Percentiles rank a stretch among this genome's conserved stretches.
These are phyloP conservation scores for Pseudopleuronectes americanus DNA, from an alignment of 2,797 vertebrate genomes.

Conservation along the genomic window DNA sequence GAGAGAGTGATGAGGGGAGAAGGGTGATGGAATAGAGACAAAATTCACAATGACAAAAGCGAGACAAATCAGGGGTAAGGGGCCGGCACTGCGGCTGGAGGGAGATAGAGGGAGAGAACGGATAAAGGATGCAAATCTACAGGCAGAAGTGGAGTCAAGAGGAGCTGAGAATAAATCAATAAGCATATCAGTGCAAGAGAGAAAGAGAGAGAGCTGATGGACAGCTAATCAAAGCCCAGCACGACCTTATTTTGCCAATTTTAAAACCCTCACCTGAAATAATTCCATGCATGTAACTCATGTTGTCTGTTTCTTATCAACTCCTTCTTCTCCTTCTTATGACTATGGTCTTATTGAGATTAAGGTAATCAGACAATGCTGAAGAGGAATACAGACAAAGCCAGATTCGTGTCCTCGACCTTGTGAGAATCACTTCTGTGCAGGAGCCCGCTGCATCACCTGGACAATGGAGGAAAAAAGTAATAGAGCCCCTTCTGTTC, in stretches of 20 bases:
- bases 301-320: too few relatives aligned
- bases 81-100: constrained; percentile 28
- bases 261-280: too few relatives aligned
- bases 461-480: constrained; percentile 36
- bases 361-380: too few relatives aligned
- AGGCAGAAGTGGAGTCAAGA: constrained; percentile 35
- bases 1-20: constrained; percentile 23
- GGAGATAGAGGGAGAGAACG: constrained; percentile 16
- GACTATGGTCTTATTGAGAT: too few relatives aligned
- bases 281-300: too few relatives aligned
- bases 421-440: constrained; percentile 24
- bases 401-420: constrained; percentile 31
- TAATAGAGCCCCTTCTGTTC: constrained; percentile 52
- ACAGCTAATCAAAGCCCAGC: constrained; percentile 43
- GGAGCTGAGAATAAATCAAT: constrained; percentile 21
- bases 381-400: constrained; percentile 4
- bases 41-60: constrained; percentile 60
- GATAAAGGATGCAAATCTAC: constrained; percentile 20
- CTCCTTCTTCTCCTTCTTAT: too few relatives aligned
- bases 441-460: constrained; percentile 35
- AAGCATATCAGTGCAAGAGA: constrained; percentile 18
- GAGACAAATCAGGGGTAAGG: constrained; percentile 44
- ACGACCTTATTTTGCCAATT: too few relatives aligned
- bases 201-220: constrained; percentile 25
- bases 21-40: constrained; percentile 56